A percentile compares a stretch with the other conserved stretches of the same genome.
phyloP scores from a whole-genome alignment of 2,888 invertebrate genomes.

The Nomada goodeniana region DNA sequence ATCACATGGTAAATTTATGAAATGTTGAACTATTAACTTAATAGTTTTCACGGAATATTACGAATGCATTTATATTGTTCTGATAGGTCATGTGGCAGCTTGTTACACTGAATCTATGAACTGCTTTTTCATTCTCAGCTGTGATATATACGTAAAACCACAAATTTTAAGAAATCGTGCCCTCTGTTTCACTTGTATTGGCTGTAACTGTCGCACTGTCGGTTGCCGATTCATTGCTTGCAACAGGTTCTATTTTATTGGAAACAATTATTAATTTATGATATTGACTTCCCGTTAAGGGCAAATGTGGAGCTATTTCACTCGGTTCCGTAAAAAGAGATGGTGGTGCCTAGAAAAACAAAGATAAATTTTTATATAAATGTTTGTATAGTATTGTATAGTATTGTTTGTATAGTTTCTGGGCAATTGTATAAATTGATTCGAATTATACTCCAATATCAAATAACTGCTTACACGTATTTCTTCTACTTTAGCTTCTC shows the following conservation, averaged over 20 bases:
- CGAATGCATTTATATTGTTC: neutral
- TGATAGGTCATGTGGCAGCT: neutral
- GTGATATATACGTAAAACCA: neutral
- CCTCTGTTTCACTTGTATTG: slow-evolving; percentile 37
- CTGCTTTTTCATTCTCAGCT: neutral
- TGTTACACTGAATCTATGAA: slow-evolving; percentile 6
- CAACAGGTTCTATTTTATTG: slow-evolving; percentile 33
- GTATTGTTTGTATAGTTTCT: neutral
- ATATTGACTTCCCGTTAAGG: slow-evolving; percentile 85
- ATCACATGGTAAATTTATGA: slow-evolving; percentile 11
- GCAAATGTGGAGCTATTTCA: slow-evolving; percentile 88
- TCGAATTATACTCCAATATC: neutral
- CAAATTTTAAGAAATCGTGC: slow-evolving; percentile 57
- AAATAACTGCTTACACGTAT: slow-evolving; percentile 86
- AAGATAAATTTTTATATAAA: neutral
- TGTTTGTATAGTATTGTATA: neutral
- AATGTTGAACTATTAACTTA: neutral
- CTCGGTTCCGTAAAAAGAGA: slow-evolving; percentile 88
- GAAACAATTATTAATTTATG: slow-evolving; percentile 83
- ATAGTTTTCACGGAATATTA: slow-evolving; percentile 9
- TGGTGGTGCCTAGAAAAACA: slow-evolving; percentile 85
- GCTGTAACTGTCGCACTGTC: slow-evolving; percentile 4
- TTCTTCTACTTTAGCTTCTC: slow-evolving; percentile 90
- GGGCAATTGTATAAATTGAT: too few relatives aligned
- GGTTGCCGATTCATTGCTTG: slow-evolving; percentile 4